Base-by-base conservation (phyloP, 2,797 vertebrate species). In the Sebastiscus tertius region DNA sequence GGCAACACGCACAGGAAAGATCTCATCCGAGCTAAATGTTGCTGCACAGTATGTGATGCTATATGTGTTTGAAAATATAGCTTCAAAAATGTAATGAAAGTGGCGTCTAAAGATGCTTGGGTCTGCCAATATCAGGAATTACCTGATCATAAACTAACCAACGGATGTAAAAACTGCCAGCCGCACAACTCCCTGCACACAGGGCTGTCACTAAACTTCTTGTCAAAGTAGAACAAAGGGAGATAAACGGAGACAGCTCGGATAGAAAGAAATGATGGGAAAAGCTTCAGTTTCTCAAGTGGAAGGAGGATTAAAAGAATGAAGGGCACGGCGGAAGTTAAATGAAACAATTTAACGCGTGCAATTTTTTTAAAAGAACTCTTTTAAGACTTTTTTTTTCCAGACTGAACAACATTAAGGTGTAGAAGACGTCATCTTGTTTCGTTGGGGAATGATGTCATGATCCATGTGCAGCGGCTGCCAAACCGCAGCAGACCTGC, bases 401-500 rank as follows among this genome's bases (percentile, higher is more conserved):
- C 22, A 12, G 42, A 54, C 36, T 27, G 24, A 77, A 61, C 3
- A 3, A n/a, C 59, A 62, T 84, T 22, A 31, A 77, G 67, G 31
- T 0, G 18, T 68, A 77, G 76, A 84, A 75, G 83, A 89, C 26
- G 76, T 83, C 75, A 80, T 58, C 61, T 11, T 6, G 11, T 75
- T 86, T 29, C 14, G 61, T 72, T 24, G 0, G 29, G 72, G 82
- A 75, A 85, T 90, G 87, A 90, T 88, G 87, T 90, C 89, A 90
- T 77, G 79, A 83, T 87, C 75, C 81, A 81, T 79, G 81, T 55
- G 84, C 82, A 78, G 79, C 1, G 64, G 76, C 76, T 83, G 86
- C 86, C 87, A 91, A 86, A 86, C 84, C 62, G 83, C 86, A 80
- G 84, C 84, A 79, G 86, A 87, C 71, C 85, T 83, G 75, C 84